phyloP scores from a whole-genome alignment of 2,888 invertebrate genomes.

The Druceiella hillmani region DNA sequence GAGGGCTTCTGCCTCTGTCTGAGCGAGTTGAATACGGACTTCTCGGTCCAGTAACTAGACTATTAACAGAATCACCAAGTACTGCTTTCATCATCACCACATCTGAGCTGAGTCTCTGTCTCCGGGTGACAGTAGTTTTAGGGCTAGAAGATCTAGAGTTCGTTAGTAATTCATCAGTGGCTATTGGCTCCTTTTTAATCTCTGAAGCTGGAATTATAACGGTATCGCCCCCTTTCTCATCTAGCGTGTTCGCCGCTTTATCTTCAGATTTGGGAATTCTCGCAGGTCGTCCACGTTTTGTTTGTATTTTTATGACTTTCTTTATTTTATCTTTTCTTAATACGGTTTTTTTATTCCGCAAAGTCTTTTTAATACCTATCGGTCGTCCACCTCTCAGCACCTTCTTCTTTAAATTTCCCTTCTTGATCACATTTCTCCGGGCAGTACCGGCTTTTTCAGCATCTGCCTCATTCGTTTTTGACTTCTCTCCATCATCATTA shows the following conservation, averaged over 20 bases:
- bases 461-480: slow-evolving; percentile 35
- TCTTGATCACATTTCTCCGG: slow-evolving; percentile 33
- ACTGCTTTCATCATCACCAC: slow-evolving; percentile 46
- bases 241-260: slow-evolving; percentile 32
- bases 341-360: slow-evolving; percentile 41
- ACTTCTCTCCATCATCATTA: slow-evolving; percentile 39
- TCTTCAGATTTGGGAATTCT: slow-evolving; percentile 31
- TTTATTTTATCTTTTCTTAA: slow-evolving; percentile 37
- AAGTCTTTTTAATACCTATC: slow-evolving; percentile 43
- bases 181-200: slow-evolving; percentile 42
- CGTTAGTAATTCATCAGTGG: slow-evolving; percentile 35
- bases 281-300: slow-evolving; percentile 35
- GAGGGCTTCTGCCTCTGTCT: slow-evolving; percentile 51
- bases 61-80: slow-evolving; percentile 38
- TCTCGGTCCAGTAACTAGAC: slow-evolving; percentile 38
- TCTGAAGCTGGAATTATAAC: slow-evolving; percentile 41
- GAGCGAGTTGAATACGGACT: slow-evolving; percentile 59
- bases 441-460: slow-evolving; percentile 42
- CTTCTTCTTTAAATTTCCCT: slow-evolving; percentile 37
- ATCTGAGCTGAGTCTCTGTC: slow-evolving; percentile 43
- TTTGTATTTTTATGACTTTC: slow-evolving; percentile 35
- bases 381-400: slow-evolving; percentile 43
- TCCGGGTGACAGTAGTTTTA: slow-evolving; percentile 38
- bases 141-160: slow-evolving; percentile 48
- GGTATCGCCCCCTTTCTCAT: slow-evolving; percentile 36